phyloP scores from a whole-genome alignment of 2,797 vertebrate genomes.

The Mustela erminea region DNA sequence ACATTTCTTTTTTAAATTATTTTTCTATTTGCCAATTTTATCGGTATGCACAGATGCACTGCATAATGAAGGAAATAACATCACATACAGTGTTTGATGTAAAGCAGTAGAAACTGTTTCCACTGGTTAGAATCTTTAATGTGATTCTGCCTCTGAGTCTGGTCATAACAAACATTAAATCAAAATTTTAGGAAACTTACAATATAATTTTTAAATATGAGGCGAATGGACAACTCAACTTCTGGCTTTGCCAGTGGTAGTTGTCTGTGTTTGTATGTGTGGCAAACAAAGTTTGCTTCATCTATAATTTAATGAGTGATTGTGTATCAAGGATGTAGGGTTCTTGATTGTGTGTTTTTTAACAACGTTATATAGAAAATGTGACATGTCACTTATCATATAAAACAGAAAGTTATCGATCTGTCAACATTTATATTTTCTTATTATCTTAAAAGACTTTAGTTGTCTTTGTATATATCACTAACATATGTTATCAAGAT shows the following conservation, averaged over 20 bases:
- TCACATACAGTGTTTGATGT: constrained; percentile 82
- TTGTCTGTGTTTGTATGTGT: not conserved
- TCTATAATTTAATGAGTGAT: not conserved
- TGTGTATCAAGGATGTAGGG: constrained; percentile 34
- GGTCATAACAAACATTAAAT: constrained; percentile 49
- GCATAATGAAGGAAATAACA: constrained; percentile 82
- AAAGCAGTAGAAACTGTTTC: constrained; percentile 79
- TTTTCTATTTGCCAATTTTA: constrained; percentile 84
- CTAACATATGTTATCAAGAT: not conserved
- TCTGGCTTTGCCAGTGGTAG: not conserved
- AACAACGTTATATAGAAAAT: constrained; percentile 23
- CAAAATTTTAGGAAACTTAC: constrained; percentile 64
- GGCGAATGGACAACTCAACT: not conserved
- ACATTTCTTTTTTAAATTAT: constrained; percentile 78
- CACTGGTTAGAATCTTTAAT: constrained; percentile 84
- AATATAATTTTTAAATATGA: constrained; percentile 15
- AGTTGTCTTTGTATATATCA: not conserved
- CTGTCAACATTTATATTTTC: not conserved
- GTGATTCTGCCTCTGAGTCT: constrained; percentile 69
- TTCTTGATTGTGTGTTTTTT: not conserved
- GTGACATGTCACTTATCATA: not conserved
- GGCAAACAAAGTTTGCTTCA: not conserved
- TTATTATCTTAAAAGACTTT: not conserved
- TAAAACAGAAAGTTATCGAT: not conserved
- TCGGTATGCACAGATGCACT: constrained; percentile 73